Conservation (phyloP, 2,888 invertebrate species). For the Congeria kusceri region DNA sequence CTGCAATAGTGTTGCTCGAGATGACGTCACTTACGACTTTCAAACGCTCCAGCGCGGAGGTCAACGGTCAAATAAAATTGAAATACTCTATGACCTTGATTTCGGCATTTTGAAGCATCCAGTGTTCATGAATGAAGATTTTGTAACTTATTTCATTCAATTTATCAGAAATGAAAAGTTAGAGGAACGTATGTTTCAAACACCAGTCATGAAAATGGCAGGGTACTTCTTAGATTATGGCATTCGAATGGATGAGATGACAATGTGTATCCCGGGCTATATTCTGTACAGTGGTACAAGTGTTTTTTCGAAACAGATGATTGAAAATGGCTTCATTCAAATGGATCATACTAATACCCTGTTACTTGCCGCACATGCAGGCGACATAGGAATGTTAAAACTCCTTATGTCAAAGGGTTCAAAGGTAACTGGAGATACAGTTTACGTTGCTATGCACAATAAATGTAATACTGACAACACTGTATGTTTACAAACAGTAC, state of each 20-base stretch:
- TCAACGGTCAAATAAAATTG: neutral
- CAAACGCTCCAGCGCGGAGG: neutral
- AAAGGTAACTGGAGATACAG: slow-evolving; percentile 28
- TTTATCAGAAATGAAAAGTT: slow-evolving; percentile 1
- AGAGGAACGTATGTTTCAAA: slow-evolving; percentile 6
- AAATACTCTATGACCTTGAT: slow-evolving; percentile 8
- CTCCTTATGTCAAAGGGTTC: slow-evolving; percentile 17
- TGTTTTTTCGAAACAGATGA: slow-evolving; percentile 17
- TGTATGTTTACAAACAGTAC: slow-evolving; percentile 4
- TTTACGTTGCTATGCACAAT: slow-evolving; percentile 37
- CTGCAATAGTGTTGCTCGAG: neutral
- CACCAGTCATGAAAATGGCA: slow-evolving; percentile 21
- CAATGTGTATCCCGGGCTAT: slow-evolving; percentile 27
- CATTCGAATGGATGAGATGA: slow-evolving; percentile 12
- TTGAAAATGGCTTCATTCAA: neutral
- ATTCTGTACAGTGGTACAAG: slow-evolving; percentile 12
- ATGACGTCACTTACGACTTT: neutral
- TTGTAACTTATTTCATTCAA: slow-evolving; percentile 17
- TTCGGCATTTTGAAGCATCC: slow-evolving; percentile 25
- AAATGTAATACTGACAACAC: neutral
- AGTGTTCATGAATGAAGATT: slow-evolving; percentile 16
- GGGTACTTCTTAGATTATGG: slow-evolving; percentile 36
- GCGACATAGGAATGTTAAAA: slow-evolving; percentile 18
- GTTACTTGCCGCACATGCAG: slow-evolving; percentile 23
- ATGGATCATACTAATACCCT: slow-evolving; percentile 16